phyloP scores from a whole-genome alignment of 2,113 vertebrate species.

The Myrmophylax atrothorax region DNA sequence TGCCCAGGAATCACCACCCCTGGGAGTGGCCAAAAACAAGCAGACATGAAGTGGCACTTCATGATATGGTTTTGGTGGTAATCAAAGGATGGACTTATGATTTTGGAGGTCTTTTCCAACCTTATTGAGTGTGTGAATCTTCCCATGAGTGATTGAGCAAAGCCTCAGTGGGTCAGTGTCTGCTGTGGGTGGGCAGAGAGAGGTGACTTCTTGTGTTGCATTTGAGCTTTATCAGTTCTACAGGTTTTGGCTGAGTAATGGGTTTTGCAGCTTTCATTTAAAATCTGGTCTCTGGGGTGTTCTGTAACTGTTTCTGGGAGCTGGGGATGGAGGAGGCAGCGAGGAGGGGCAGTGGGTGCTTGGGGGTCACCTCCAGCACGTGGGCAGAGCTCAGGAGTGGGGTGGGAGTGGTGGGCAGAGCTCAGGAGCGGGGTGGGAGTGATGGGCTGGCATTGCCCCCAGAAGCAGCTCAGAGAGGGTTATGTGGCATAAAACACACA shows the following conservation, averaged over 20 bases:
- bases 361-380: background rate
- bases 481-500: rapidly evolving
- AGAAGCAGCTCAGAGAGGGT: background rate
- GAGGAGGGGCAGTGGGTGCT: background rate
- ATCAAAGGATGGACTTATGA: background rate
- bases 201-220: rapidly evolving
- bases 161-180: rapidly evolving
- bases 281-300: background rate
- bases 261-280: background rate
- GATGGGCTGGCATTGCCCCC: background rate
- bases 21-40: no score
- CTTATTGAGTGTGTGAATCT: rapidly evolving
- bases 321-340: background rate
- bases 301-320: background rate
- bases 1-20: no score
- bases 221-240: background rate
- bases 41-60: no score
- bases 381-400: no score
- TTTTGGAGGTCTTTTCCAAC: background rate
- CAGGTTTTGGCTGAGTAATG: no score
- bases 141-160: rapidly evolving
- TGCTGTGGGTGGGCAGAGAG: rapidly evolving
- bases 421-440: background rate
- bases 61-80: no score
- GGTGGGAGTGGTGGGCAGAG: no score